Conservation (phyloP, 2,797 vertebrate species). For the Streptopelia turtur region DNA sequence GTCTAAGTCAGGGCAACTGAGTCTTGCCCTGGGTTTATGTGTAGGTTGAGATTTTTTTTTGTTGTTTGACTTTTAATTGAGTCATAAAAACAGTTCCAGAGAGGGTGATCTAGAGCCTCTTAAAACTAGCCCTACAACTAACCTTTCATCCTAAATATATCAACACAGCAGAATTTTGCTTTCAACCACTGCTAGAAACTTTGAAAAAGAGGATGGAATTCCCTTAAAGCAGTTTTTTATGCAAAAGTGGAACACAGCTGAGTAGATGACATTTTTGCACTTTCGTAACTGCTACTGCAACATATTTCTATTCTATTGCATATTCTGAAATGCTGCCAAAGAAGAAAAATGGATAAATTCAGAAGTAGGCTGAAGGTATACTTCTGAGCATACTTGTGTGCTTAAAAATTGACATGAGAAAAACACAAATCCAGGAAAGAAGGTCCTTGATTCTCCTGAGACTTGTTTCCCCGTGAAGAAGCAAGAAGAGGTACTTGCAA, state of each 20-base stretch:
- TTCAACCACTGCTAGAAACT: neutral
- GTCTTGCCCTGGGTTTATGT: neutral
- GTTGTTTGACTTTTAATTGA: conserved; percentile 28
- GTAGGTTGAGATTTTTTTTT: neutral
- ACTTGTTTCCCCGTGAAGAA: neutral
- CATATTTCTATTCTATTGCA: neutral
- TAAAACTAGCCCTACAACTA: neutral
- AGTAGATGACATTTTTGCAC: neutral
- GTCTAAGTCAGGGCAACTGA: neutral
- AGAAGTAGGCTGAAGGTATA: neutral
- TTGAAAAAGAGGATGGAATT: neutral
- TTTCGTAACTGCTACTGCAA: neutral
- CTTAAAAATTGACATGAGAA: neutral
- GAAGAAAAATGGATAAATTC: neutral
- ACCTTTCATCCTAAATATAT: neutral
- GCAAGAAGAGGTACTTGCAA: neutral
- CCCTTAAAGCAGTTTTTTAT: neutral
- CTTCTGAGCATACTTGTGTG: neutral
- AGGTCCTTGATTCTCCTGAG: neutral
- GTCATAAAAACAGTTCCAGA: neutral
- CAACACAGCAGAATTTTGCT: neutral
- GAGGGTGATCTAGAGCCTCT: neutral
- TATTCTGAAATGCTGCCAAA: neutral
- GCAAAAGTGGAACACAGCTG: neutral
- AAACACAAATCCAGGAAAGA: neutral